Percentiles rank a stretch among this genome's conserved stretches.
Evolutionary conservation across 2,888 invertebrate species (phyloP).

Genomic region (Himalopsyche anomala): DNA sequence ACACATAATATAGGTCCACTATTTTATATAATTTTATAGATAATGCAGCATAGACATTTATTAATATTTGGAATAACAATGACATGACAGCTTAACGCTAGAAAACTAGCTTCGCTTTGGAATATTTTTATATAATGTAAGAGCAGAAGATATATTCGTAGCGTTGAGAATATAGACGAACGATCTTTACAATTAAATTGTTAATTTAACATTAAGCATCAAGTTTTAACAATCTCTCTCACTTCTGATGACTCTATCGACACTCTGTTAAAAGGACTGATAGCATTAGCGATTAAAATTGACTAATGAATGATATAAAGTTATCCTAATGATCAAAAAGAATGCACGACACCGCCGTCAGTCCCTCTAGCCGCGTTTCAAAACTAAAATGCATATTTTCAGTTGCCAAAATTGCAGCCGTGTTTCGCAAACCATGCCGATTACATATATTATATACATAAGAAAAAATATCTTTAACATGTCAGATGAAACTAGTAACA

Average conservation of each 20-base stretch:
- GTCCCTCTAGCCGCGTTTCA: background rate
- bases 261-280: background rate
- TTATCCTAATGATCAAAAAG: background rate
- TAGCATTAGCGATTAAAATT: background rate
- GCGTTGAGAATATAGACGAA: background rate
- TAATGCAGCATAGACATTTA: slow-evolving; percentile 16
- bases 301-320: background rate
- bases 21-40: slow-evolving; percentile 12
- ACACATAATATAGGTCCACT: slow-evolving; percentile 9
- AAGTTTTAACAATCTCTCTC: background rate
- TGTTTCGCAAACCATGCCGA: background rate
- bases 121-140: slow-evolving; percentile 29
- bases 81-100: background rate
- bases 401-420: background rate
- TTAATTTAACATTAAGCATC: background rate
- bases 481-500: slow-evolving; percentile 28
- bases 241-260: background rate
- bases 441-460: slow-evolving; percentile 19
- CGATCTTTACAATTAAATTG: background rate
- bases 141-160: background rate
- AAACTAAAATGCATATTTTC: background rate
- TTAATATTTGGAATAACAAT: slow-evolving; percentile 27
- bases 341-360: background rate
- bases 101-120: background rate
- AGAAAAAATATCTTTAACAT: slow-evolving; percentile 33